Base-by-base conservation (phyloP, 2,113 vertebrate species). In the Polyodon spathula region DNA sequence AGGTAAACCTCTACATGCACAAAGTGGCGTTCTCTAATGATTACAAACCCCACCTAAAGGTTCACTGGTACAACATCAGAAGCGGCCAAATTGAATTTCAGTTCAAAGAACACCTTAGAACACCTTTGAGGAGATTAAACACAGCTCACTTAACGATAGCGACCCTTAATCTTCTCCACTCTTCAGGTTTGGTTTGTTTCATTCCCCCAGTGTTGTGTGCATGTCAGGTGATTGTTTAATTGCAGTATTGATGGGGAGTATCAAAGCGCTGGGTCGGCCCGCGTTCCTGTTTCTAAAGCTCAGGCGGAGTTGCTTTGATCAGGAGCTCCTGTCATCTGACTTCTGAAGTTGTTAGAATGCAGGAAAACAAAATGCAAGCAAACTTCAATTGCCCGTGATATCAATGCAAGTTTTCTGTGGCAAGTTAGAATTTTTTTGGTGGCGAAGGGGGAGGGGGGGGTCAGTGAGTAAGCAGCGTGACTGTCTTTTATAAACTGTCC, bases 221-320 rank as follows among this genome's bases (percentile, higher is more conserved):
- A 81, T 89, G 86, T 89, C 87, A 87, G 84, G 82, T 76, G 86
- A 84, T 87, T 85, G 84, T 86, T 85, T 84, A 85, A 85, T 84
- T 88, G 83, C 87, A 89, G 85, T 88, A 88, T 89, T 89, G 87
- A 89, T 88, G 87, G 78, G 71, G 81, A 84, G 84, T 86, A 89
- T 89, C 86, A 89, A 89, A 89, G 85, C 81, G 68, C 77, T 76
- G 81, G 73, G 80, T 79, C n/a, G n/a, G 80, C 83, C 83, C 78
- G 83, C 81, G 86, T 83, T 83, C 83, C 83, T 87, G 85, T 86
- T 86, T 86, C 84, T 81, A 84, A 81, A 86, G 80, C 82, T 88
- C 83, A 85, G 82, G 81, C 78, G 81, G 82, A 82, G 83, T 73
- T 75, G 76, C 87, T 89, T 88, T 88, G 86, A 89, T 88, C 86